Percentiles rank a stretch among this genome's conserved stretches.
Conservation (phyloP, 2,888 invertebrate species). For the Auanema sp. region DNA sequence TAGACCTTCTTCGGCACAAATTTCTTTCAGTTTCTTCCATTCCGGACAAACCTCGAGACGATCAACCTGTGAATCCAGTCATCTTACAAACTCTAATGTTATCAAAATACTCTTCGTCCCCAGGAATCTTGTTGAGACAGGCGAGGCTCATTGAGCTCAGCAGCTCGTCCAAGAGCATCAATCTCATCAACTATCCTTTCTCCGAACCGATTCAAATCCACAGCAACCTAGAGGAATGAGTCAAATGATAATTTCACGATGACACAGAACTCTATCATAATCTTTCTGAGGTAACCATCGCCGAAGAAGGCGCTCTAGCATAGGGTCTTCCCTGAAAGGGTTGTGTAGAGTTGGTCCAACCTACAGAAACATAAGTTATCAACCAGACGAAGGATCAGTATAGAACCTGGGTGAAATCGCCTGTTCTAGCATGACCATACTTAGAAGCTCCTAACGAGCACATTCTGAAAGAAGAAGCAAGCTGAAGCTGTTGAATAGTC, state of each 20-base stretch:
- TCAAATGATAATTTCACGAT: neutral
- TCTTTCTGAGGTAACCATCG: constrained; percentile 38
- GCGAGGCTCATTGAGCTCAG: constrained; percentile 66
- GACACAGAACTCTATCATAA: constrained; percentile 26
- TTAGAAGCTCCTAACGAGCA: constrained; percentile 26
- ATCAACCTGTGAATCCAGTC: constrained; percentile 60
- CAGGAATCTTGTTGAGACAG: constrained; percentile 69
- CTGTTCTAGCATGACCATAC: constrained; percentile 55
- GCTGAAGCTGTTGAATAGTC: too few relatives aligned
- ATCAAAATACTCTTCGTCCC: constrained; percentile 66
- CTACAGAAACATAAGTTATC: neutral
- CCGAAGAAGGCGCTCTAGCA: constrained; percentile 41
- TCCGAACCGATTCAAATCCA: constrained; percentile 69
- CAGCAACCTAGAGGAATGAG: constrained; percentile 26
- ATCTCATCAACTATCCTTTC: constrained; percentile 68
- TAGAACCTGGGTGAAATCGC: constrained; percentile 41
- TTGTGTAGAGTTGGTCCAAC: constrained; percentile 48
- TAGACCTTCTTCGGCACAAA: constrained; percentile 70
- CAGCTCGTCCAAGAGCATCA: constrained; percentile 63
- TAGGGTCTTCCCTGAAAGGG: constrained; percentile 52
- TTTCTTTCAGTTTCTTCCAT: constrained; percentile 68
- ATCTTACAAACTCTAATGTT: neutral
- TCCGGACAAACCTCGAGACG: constrained; percentile 68
- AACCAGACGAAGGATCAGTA: neutral
- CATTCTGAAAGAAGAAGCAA: constrained; percentile 22